phyloP scores from a whole-genome alignment of 2,797 vertebrate genomes.

The Mallotus villosus region DNA sequence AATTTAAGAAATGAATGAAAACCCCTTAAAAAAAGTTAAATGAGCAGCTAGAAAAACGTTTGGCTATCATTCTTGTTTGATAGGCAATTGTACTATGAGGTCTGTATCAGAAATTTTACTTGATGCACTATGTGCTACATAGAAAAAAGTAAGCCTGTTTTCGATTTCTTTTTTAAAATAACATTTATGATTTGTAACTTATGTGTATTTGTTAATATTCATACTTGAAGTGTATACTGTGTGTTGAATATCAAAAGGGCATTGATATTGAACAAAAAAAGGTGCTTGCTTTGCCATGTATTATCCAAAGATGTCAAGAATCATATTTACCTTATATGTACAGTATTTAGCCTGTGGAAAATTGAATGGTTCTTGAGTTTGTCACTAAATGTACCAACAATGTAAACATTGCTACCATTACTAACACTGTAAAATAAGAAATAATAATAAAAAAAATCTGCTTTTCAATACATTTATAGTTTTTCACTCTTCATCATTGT shows the following conservation, averaged over 20 bases:
- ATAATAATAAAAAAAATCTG: conserved; percentile 60
- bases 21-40: conserved; percentile 45
- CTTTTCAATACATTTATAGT: conserved; percentile 37
- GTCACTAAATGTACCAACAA: conserved; percentile 61
- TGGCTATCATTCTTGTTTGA: conserved; percentile 64
- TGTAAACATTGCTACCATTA: conserved; percentile 63
- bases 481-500: background rate
- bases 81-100: conserved; percentile 77
- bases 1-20: conserved; percentile 57
- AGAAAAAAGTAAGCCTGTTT: conserved; percentile 72
- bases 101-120: conserved; percentile 92
- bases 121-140: conserved; percentile 92
- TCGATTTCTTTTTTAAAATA: conserved; percentile 66
- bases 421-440: conserved; percentile 66
- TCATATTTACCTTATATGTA: conserved; percentile 54
- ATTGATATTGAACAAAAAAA: conserved; percentile 61
- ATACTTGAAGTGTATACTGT: conserved; percentile 71
- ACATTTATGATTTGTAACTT: conserved; percentile 80
- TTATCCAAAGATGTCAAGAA: conserved; percentile 79
- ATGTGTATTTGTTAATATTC: conserved; percentile 82
- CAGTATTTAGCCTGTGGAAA: conserved; percentile 63
- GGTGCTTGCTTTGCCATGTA: conserved; percentile 64
- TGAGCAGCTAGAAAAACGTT: conserved; percentile 77
- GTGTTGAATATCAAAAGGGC: conserved; percentile 64
- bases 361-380: conserved; percentile 72